Evolutionary conservation across 2,113 vertebrate genomes (phyloP).

Genomic region (Bambusicola thoracicus): DNA sequence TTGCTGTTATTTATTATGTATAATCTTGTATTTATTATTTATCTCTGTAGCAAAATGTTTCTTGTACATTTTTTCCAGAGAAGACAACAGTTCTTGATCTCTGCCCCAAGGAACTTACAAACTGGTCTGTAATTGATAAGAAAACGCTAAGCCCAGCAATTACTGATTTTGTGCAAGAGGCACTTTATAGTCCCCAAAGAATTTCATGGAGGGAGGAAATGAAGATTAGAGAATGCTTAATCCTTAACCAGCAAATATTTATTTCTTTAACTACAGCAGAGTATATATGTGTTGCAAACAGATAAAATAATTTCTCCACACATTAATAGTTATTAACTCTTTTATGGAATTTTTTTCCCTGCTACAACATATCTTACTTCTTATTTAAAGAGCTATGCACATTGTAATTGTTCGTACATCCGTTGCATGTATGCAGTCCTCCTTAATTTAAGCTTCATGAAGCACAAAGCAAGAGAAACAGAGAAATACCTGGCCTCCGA

Average conservation of each 20-base stretch:
- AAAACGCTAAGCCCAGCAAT: not conserved
- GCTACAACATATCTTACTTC: fast-evolving
- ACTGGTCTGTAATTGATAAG: not conserved
- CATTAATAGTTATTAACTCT: not conserved
- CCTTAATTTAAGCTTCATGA: not conserved
- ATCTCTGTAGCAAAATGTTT: not conserved
- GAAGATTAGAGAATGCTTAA: not conserved
- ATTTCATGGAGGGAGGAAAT: not conserved
- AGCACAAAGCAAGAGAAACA: not conserved
- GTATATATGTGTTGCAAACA: not conserved
- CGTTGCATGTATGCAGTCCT: not conserved
- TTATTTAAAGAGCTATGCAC: not conserved
- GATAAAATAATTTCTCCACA: not conserved
- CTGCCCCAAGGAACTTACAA: not conserved
- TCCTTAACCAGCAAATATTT: not conserved
- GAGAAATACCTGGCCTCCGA: not conserved
- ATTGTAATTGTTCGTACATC: not conserved
- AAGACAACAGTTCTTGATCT: not conserved
- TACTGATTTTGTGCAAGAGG: not conserved
- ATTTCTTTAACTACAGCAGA: not conserved
- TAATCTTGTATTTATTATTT: not conserved
- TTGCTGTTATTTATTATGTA: slow-evolving; percentile 21
- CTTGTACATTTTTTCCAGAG: not conserved
- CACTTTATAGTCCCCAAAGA: not conserved
- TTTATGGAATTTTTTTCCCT: not conserved